Evolutionary conservation across 2,797 vertebrate genomes (phyloP), one percentile per base, ranked within the genome.

Genomic region (Cirrhinus mrigala): DNA sequence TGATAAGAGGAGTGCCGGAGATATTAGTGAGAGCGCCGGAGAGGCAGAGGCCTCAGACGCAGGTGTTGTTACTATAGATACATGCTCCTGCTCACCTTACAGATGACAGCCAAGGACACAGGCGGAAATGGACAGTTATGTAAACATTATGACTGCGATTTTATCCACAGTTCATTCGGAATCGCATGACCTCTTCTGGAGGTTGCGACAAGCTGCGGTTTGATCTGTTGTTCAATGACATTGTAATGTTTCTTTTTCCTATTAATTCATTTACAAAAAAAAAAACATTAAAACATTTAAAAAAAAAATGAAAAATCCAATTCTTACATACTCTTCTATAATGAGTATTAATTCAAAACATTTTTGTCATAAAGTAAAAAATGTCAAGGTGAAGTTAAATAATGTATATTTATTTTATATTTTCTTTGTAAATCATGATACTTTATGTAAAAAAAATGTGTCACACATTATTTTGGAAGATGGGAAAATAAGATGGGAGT

Each of bases 1-100:
- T 69, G 75, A 80, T 69, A 87, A 88, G 56, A 86, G 82, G 87
- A 90, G 89, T 58, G 11, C 58, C 58, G 44, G 73, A 82, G 83
- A 78, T 78, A 79, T 64, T 56, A 46, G 37, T 50, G 58, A 77
- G 48, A 15, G 73, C 85, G n/a, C 48, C 54, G 46, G 40, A 52
- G 40, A 82, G 56, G 24, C 62, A 24, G 37, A 24, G 78, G 75
- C 54, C 69, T 58, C 15, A 18, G 62, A 79, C 60, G 60, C 89
- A 85, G 85, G 69, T 80, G 84, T 64, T 85, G 56, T 54, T 85
- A 64, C 77, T 66, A 14, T 29, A 48, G 52, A 84, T 68, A 83
- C 82, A 76, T 8, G 48, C 22, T 73, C 22, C 44, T 46, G 66
- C 56, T 64, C 66, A 29, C 50, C 24, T 68, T 74, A 60, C 18